Base-by-base conservation (phyloP, 2,888 invertebrate species). In the Cheilosia vernalis region DNA sequence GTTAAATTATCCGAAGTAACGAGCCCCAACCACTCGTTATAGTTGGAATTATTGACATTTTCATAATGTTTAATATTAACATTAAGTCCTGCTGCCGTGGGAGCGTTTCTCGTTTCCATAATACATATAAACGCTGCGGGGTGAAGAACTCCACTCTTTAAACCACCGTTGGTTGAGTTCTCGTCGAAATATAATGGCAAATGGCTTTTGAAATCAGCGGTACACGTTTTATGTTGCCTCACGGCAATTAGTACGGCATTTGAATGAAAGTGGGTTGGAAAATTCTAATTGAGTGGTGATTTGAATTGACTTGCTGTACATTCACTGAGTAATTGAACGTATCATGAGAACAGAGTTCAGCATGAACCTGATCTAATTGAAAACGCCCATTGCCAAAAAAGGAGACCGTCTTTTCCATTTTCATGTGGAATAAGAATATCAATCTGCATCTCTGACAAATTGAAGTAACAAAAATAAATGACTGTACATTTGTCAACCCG, bases 161-260 rank as follows among this genome's bases (percentile, higher is more conserved):
- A 60, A 76, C 10, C 55, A 19, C 3, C 10, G 10, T 51, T 56
- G 47, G 53, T 37, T 55, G 44, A 49, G 27, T 56, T 30, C 17
- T 10, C 19, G 17, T 66, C 55, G 10, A 40, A 66, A 19, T 40
- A n/a, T 40, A 56, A 33, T 37, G 7, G 42, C 49, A 58, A 67
- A 49, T 76, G 76, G 64, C 69, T 76, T 76, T 74, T 51, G n/a
- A 73, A 17, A 40, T 63, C 44, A 17, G 7, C 15, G 60, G 19
- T n/a, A 17, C 27, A 15, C 44, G 15, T 15, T 47, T 30, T 7
- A 10, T 24, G 9, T 7, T 24, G n/a, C 15, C 10, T 47, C 24
- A 19, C 33, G 53, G 53, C 56, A 80, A 80, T 74, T 63, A 80
- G 61, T 74, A 47, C 40, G 67, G 49, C 47, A 67, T 61, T 63